Percentiles rank a stretch among this genome's conserved stretches.
phyloP scores from a whole-genome alignment of 2,888 invertebrate genomes.

The Oxyteleia sp. region DNA sequence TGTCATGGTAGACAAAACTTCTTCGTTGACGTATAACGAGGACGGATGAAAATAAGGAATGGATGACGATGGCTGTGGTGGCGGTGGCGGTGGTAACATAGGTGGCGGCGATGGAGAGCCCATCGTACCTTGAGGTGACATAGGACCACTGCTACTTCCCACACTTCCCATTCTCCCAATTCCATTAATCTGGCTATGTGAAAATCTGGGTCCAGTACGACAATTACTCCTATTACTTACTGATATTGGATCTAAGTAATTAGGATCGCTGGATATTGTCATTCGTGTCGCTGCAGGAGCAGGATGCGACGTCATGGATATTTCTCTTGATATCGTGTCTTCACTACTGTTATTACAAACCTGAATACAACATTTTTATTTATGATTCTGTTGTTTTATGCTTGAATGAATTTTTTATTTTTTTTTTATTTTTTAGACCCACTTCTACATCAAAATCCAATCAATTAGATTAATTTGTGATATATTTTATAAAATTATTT shows the following conservation, averaged over 20 bases:
- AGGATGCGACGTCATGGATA: constrained; percentile 83
- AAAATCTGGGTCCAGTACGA: constrained; percentile 79
- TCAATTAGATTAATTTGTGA: no score
- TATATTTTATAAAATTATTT: no score
- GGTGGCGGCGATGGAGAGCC: constrained; percentile 87
- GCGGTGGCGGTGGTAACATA: constrained; percentile 81
- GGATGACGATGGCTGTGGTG: constrained; percentile 78
- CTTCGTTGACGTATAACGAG: constrained; percentile 85
- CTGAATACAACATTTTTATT: constrained; percentile 69
- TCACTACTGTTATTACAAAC: constrained; percentile 85
- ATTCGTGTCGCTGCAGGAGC: constrained; percentile 87
- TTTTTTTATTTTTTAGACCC: no score
- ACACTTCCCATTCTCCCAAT: constrained; percentile 86
- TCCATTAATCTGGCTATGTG: constrained; percentile 84
- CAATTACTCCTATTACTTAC: constrained; percentile 81
- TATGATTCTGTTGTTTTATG: no score
- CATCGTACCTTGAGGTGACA: constrained; percentile 87
- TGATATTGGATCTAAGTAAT: constrained; percentile 88
- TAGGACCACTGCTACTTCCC: constrained; percentile 87
- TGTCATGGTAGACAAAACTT: constrained; percentile 81
- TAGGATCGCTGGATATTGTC: constrained; percentile 87
- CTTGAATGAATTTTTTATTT: no score
- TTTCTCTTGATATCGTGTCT: constrained; percentile 85
- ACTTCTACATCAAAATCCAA: no score
- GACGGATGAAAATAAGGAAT: constrained; percentile 86